Evolutionary conservation across 2,797 vertebrate genomes (phyloP), one percentile per base, ranked within the genome.

Genomic region (Brotula barbata): DNA sequence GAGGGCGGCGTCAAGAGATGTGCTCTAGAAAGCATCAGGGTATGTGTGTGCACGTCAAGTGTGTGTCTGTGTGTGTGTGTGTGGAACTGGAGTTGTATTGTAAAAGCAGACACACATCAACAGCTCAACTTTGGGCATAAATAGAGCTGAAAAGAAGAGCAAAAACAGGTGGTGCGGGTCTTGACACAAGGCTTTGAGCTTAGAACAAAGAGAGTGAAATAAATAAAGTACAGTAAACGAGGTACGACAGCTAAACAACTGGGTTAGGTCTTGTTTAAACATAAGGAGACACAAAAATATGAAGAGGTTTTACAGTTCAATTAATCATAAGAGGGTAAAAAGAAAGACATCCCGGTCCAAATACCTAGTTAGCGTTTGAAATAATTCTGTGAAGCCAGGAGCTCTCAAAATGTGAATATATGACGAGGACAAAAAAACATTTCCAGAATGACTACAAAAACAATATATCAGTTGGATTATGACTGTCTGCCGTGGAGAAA

Each of bases 1-100:
- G 65, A 77, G 75, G 83, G 79, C 76, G 78, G 70, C 6, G 1
- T 6, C 7, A 66, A 80, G 67, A 69, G 64, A 78, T 41, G 53
- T 49, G 59, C 54, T 43, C 70, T 55, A 33, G 53, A 77, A 69
- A 64, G 67, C 65, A 61, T 61, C 59, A 12, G 60, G 54, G 59
- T 49, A 49, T 9, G 19, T 49, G 58, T 28, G 25, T 28, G 25
- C 8, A 28, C 8, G 25, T 28, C 8, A 28, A n/a, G n/a, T n/a
- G n/a, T n/a, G n/a, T n/a, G n/a, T n/a, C n/a, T n/a, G n/a, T 33
- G 31, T 44, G 33, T 40, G 31, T 40, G 15, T 20, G 40, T 46
- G 34, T 45, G 25, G 31, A 28, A 9, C 7, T 25, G 41, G 31
- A 64, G 49, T 43, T 46, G 57, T 52, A 17, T 14, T 12, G 58